Evolutionary conservation across 1,140 invertebrate genomes (phyloP).

Genomic region (Anoplophora glabripennis): DNA sequence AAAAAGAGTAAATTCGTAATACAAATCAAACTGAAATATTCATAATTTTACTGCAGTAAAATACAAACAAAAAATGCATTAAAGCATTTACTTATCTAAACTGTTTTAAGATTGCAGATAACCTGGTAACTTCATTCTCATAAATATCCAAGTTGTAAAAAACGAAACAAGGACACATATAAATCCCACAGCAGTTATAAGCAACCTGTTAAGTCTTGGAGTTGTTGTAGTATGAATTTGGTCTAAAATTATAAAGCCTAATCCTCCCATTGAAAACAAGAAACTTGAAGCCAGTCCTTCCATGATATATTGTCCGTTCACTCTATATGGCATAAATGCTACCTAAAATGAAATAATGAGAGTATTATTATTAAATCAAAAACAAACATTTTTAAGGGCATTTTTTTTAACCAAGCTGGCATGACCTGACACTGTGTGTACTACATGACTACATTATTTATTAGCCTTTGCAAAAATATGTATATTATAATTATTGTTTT

Average conservation of each 20-base stretch:
- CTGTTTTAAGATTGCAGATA: slow-evolving; percentile 58
- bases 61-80: no score
- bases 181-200: slow-evolving; percentile 91
- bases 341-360: no score
- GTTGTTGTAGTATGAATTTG: slow-evolving; percentile 88
- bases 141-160: slow-evolving; percentile 96
- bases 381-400: no score
- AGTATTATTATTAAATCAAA: no score
- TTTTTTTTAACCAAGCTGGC: no score
- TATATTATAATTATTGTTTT: no score
- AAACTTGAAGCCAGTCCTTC: slow-evolving; percentile 97
- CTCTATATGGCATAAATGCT: slow-evolving; percentile 97
- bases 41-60: no score
- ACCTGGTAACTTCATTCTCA: slow-evolving; percentile 96
- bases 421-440: no score
- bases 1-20: no score
- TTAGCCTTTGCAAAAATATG: no score
- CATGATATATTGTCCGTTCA: slow-evolving; percentile 99
- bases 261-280: slow-evolving; percentile 90
- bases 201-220: slow-evolving; percentile 87
- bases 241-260: slow-evolving; percentile 96
- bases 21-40: no score
- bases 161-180: slow-evolving; percentile 92
- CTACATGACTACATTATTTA: no score
- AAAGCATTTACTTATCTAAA: not conserved